Conservation (phyloP, 92 coral and sea anemone genomes). For the Phenganax stokvisi region DNA sequence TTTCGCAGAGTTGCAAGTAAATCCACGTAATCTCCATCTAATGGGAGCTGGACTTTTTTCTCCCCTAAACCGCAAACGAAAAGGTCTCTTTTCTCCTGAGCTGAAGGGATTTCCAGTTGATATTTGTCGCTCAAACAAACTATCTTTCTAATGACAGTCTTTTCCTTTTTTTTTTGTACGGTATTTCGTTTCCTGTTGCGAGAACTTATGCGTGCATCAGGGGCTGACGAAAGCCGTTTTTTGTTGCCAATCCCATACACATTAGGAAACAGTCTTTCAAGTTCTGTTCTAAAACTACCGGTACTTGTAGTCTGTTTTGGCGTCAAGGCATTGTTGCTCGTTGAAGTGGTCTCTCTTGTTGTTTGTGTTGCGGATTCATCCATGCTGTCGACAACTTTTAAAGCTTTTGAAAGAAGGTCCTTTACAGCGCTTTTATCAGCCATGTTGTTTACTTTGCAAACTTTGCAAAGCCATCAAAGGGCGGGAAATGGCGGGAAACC, state of each 20-base stretch:
- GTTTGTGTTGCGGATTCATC: not conserved
- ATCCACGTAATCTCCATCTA: slow-evolving; percentile 2
- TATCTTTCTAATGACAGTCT: slow-evolving; percentile 20
- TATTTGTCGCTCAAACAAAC: slow-evolving; percentile 33
- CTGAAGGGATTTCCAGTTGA: slow-evolving; percentile 24
- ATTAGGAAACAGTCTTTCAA: slow-evolving; percentile 36
- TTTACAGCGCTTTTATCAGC: slow-evolving; percentile 16
- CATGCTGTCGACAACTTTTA: slow-evolving; percentile 25
- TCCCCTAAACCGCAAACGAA: slow-evolving; percentile 36
- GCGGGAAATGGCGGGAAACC: not conserved
- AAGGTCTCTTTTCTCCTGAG: slow-evolving; percentile 35
- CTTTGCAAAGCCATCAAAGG: not conserved
- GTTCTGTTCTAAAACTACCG: slow-evolving; percentile 29
- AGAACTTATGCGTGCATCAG: not conserved
- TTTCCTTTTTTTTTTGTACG: slow-evolving; percentile 14
- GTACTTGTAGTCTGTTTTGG: not conserved
- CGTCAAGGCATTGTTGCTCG: not conserved
- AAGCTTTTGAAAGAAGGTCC: slow-evolving; percentile 31
- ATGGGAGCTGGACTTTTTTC: slow-evolving; percentile 12
- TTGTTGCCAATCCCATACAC: slow-evolving; percentile 15
- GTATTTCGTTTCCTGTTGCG: slow-evolving; percentile 20
- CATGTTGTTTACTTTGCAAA: not conserved
- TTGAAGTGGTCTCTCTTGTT: not conserved
- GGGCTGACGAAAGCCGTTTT: not conserved
- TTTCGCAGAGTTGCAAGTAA: slow-evolving; percentile 29